Percentiles rank a stretch among this genome's conserved stretches.
phyloP scores from a whole-genome alignment of 2,113 vertebrate genomes.

The Plecturocebus donacophilus region DNA sequence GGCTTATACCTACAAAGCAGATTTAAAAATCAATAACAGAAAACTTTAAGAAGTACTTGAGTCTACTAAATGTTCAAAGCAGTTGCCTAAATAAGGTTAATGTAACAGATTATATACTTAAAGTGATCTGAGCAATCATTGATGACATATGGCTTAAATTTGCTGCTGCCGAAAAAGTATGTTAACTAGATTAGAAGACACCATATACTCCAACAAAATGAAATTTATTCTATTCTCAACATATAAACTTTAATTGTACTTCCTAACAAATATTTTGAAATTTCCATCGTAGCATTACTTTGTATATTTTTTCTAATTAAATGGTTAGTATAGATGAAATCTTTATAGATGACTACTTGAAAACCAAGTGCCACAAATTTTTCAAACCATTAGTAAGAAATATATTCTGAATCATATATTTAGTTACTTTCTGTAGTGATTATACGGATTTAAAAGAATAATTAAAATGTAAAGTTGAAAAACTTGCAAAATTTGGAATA shows the following conservation, averaged over 20 bases:
- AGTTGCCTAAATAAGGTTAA: conserved; percentile 62
- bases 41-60: conserved; percentile 61
- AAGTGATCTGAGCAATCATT: conserved; percentile 2
- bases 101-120: conserved; percentile 57
- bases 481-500: conserved; percentile 60
- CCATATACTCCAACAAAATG: conserved; percentile 10
- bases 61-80: conserved; percentile 17
- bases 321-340: conserved; percentile 59
- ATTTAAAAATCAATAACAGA: conserved; percentile 72
- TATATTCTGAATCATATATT: conserved; percentile 48
- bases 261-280: conserved; percentile 36
- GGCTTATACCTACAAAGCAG: conserved; percentile 59
- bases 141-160: conserved; percentile 43
- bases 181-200: conserved; percentile 4
- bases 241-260: not conserved
- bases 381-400: conserved; percentile 66
- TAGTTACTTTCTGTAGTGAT: conserved; percentile 63
- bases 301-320: conserved; percentile 73
- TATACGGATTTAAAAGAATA: conserved; percentile 57
- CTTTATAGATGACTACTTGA: conserved; percentile 38
- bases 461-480: conserved; percentile 57
- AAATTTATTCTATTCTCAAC: conserved; percentile 51
- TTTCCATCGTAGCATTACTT: conserved; percentile 42
- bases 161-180: conserved; percentile 19
- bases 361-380: conserved; percentile 60